Base-by-base conservation (phyloP, 2,888 invertebrate species). In the Eurytoma adleriae region DNA sequence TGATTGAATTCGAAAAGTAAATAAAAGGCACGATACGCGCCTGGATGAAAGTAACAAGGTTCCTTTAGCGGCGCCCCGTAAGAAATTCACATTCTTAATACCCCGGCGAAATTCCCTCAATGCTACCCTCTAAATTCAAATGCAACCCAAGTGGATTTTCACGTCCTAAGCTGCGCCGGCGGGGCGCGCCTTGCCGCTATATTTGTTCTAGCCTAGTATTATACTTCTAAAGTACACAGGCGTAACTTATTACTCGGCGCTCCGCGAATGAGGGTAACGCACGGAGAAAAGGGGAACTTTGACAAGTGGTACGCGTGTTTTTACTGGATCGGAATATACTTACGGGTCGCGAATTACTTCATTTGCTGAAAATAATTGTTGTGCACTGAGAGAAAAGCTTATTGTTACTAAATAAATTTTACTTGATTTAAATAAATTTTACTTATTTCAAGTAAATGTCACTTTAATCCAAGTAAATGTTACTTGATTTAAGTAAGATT, bases 51-150 rank as follows among this genome's bases (percentile, higher is more conserved):
- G 48, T 67, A 59, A 50, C 18, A 30, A 48, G 67, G 20, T 67
- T 59, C 13, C 59, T 59, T 59, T 75, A 50, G 24, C 57, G 56
- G n/a, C 50, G 30, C 14, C 4, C 2, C 52, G 40, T 72, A 78
- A 78, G 78, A 67, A 72, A 78, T 72, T 79, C 78, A 57, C 71
- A 71, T 71, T 69, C 79, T 69, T 74, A 79, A 79, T 74, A 62
- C 64, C 62, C 27, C 18, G 48, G 40, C 52, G 68, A 76, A 76
- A 68, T 52, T 59, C 69, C 48, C 59, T 64, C 52, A 40, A 20
- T 48, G 10, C 52, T 79, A 30, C 74, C 48, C 69, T 74, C 69
- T 73, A 64, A 72, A 74, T 79, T 79, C 69, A 79, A 79, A 79
- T 74, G 74, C 68, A 27, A 18, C 57, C 12, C 62, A 68, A 73